A percentile compares a stretch with the other conserved stretches of the same genome.
These are phyloP conservation scores for Grallaria varia DNA, from an alignment of 2,113 vertebrate species.

Conservation along the genomic window DNA sequence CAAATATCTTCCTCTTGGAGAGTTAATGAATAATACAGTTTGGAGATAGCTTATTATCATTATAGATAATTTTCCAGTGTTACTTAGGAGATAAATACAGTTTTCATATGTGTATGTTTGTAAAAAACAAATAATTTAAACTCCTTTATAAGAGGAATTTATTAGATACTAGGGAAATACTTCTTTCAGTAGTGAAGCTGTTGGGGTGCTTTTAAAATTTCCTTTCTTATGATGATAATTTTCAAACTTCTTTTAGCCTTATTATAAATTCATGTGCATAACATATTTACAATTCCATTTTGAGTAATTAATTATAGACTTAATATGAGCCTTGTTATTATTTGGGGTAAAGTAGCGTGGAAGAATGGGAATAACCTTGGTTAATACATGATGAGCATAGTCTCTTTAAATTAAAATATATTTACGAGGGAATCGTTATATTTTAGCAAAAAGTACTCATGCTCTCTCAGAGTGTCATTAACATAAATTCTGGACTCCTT, in stretches of 20 bases:
- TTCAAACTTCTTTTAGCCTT: neutral
- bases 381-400: neutral
- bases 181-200: neutral
- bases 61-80: neutral
- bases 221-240: neutral
- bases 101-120: neutral
- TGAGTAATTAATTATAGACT: neutral
- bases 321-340: neutral
- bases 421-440: neutral
- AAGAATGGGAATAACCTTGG: neutral
- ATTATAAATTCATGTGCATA: neutral
- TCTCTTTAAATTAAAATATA: neutral
- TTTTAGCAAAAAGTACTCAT: neutral
- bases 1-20: neutral
- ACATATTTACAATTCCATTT: neutral
- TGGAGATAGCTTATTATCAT: neutral
- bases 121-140: neutral
- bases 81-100: neutral
- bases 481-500: neutral
- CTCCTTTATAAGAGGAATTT: neutral
- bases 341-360: neutral
- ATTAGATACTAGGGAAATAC: neutral
- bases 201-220: neutral
- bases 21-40: neutral
- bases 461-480: neutral